Evolutionary conservation across 2,888 invertebrate species (phyloP).

Genomic region (Diarsia rubi): DNA sequence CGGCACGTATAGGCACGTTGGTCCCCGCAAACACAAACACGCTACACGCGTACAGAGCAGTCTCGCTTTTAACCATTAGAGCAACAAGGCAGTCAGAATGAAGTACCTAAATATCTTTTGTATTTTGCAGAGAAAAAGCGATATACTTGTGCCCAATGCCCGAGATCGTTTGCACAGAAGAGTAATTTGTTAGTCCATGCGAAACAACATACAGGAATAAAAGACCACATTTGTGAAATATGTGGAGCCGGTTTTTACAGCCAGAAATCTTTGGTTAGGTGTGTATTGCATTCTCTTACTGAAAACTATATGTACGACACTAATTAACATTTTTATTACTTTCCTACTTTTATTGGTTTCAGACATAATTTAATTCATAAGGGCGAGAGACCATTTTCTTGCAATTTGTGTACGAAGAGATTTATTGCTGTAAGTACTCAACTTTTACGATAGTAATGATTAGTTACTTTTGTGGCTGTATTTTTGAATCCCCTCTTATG

Average conservation of each 20-base stretch:
- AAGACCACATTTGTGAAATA: conserved; percentile 88
- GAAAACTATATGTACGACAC: background rate
- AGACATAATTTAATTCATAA: conserved; percentile 89
- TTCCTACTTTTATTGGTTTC: conserved; percentile 77
- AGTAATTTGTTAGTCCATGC: conserved; percentile 83
- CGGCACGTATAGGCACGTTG: too few relatives aligned
- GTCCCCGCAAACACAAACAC: too few relatives aligned
- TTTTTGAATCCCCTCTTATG: conserved; percentile 29
- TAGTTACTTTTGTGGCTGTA: conserved; percentile 1
- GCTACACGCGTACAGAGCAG: background rate
- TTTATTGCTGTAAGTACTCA: conserved; percentile 87
- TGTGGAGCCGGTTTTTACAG: conserved; percentile 89
- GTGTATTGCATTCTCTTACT: conserved; percentile 23
- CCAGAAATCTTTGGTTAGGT: conserved; percentile 88
- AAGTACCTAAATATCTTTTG: conserved; percentile 8
- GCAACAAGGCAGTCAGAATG: background rate
- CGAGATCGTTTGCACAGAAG: conserved; percentile 86
- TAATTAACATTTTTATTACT: background rate
- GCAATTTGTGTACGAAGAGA: conserved; percentile 86
- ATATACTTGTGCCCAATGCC: conserved; percentile 86
- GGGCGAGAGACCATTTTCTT: conserved; percentile 87
- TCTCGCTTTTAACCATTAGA: background rate
- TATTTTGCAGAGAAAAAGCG: conserved; percentile 86
- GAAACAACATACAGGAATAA: conserved; percentile 87
- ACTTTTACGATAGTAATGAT: background rate